Base-by-base conservation (phyloP, 2,797 vertebrate genomes). In the Danionella dracula region DNA sequence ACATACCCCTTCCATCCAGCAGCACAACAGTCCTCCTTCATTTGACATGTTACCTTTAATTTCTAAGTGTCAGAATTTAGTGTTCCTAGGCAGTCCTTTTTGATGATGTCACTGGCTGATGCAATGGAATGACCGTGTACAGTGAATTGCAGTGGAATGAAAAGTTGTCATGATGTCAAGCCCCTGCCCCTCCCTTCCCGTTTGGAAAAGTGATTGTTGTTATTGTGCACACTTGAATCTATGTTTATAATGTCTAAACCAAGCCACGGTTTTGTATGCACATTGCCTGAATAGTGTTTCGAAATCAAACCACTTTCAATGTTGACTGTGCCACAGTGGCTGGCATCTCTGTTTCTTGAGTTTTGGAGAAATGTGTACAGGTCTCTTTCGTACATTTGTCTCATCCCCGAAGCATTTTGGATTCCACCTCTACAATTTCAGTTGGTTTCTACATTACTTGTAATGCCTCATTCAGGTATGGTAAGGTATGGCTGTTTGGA, bases 401-500 rank as follows among this genome's bases (percentile, higher is more conserved):
- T 73, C 64, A 60, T 76, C 64, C 74, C 75, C 10, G 45, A 60
- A 68, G 71, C 71, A 76, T 76, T 73, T 76, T 76, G 70, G 63
- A 76, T 66, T 73, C 73, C 74, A 70, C 62, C 74, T 70, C 6
- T 73, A 73, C 65, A 76, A 73, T 67, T 76, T 76, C 55, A 16
- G 61, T 69, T 72, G 68, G 75, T 73, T 76, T 65, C 72, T 73
- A 72, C 68, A 74, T 73, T 70, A 76, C 71, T 73, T 76, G 73
- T 76, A 76, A 76, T 73, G 72, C 70, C 70, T 76, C 75, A 74
- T 76, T 76, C 75, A 76, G 71, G 75, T 76, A 76, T 70, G 74
- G 71, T 76, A 68, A 68, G 71, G 75, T 76, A 71, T 76, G 71
- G 75, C 68, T 76, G 75, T 76, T 73, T 76, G 71, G 50, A 76